phyloP scores from a whole-genome alignment of 2,797 vertebrate species.

The Pseudocheirus occidentalis region DNA sequence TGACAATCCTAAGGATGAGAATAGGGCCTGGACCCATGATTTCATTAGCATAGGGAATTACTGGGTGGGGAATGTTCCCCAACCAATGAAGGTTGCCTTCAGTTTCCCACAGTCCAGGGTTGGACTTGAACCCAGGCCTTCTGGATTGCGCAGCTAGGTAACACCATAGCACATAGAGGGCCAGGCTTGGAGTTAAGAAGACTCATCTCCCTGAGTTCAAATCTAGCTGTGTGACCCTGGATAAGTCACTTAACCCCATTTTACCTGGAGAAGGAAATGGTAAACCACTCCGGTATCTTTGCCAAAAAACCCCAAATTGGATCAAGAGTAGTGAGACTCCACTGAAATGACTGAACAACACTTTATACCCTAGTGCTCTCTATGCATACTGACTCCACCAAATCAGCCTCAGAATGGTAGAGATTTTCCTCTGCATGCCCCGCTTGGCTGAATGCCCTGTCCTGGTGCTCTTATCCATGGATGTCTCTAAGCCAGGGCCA shows the following conservation, averaged over 20 bases:
- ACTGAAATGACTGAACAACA: background rate
- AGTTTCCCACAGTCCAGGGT: background rate
- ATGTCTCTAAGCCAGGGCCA: background rate
- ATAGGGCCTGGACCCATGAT: background rate
- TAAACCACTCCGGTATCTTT: background rate
- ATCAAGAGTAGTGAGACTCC: background rate
- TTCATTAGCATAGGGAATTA: background rate
- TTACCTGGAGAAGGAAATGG: background rate
- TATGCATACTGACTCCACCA: background rate
- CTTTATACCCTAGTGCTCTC: background rate
- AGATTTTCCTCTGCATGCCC: background rate
- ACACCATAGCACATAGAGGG: background rate
- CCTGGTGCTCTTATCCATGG: background rate
- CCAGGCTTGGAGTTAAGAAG: background rate
- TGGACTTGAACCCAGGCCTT: background rate
- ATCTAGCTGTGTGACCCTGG: background rate
- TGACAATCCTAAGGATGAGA: background rate
- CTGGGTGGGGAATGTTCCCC: background rate
- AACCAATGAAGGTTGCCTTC: background rate
- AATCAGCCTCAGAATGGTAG: background rate
- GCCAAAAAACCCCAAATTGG: background rate
- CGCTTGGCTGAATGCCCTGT: background rate
- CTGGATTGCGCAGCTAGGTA: background rate
- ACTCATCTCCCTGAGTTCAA: background rate
- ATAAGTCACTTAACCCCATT: background rate